A percentile compares a stretch with the other conserved stretches of the same genome.
These are phyloP conservation scores for Monochamus saltuarius DNA, from an alignment of 1,140 invertebrate genomes.

Conservation along the genomic window DNA sequence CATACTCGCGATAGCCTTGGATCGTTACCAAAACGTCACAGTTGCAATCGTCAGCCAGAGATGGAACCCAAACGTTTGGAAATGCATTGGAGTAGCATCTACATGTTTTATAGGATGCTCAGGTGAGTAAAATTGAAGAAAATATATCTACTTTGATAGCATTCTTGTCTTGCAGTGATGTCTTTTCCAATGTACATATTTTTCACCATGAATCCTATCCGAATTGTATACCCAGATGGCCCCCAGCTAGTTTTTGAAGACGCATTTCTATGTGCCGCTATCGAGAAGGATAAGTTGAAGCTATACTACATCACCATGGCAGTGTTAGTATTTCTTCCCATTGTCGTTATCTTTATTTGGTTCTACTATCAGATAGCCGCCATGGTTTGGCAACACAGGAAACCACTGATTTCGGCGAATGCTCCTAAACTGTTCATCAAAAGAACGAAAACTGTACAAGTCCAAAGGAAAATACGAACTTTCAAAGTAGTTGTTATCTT, in stretches of 20 bases:
- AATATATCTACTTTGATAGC: no score
- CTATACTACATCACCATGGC: conserved; percentile 51
- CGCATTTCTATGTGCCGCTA: conserved; percentile 40
- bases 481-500: conserved; percentile 57
- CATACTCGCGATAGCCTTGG: conserved; percentile 57
- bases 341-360: conserved; percentile 55
- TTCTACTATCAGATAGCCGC: conserved; percentile 57
- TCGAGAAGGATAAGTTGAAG: conserved; percentile 47
- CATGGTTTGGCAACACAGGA: conserved; percentile 53
- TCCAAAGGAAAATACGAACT: conserved; percentile 55
- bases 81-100: conserved; percentile 38
- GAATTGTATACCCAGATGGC: conserved; percentile 20
- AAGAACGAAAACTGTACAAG: conserved; percentile 38
- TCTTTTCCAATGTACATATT: conserved; percentile 39
- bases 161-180: conserved; percentile 39
- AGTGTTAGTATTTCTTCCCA: conserved; percentile 56
- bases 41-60: conserved; percentile 42
- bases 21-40: conserved; percentile 55
- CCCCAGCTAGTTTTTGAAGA: conserved; percentile 9
- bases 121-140: conserved; percentile 30
- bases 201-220: conserved; percentile 29
- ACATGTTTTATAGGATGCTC: conserved; percentile 49
- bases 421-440: conserved; percentile 5
- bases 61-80: conserved; percentile 51
- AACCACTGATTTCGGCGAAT: conserved; percentile 29